These are phyloP conservation scores for Actinernus sp. DNA, from an alignment of 92 coral and sea anemone species.

Conservation along the genomic window DNA sequence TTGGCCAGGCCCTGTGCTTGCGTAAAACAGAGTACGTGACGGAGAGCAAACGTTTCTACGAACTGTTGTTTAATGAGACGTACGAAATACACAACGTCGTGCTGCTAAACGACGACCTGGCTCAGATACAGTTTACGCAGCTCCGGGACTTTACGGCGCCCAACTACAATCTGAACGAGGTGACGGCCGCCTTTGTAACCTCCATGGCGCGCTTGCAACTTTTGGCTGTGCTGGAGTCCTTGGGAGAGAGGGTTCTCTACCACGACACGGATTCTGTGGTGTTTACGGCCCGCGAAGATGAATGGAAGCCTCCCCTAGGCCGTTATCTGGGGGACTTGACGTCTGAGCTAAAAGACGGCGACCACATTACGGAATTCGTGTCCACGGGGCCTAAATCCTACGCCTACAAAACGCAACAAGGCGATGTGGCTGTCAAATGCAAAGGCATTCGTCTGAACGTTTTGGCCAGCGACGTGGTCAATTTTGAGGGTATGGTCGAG, in stretches of 20 bases:
- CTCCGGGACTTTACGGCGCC: not conserved
- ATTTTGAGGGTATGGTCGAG: not conserved
- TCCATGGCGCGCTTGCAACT: not conserved
- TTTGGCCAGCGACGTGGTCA: not conserved
- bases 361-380: conserved; percentile 6
- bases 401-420: conserved; percentile 12
- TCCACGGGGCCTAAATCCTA: conserved; percentile 9
- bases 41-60: not conserved
- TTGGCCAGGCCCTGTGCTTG: conserved; percentile 1
- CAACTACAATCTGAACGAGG: not conserved
- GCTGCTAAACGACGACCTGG: not conserved
- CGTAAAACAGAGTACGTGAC: conserved; percentile 5
- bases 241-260: too few species aligned
- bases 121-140: not conserved
- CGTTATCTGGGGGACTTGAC: conserved; percentile 1
- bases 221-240: too few species aligned
- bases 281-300: conserved; percentile 1
- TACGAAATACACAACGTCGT: not conserved
- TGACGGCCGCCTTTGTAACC: conserved; percentile 1
- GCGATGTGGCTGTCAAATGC: not conserved
- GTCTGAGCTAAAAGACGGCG: not conserved
- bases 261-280: too few species aligned
- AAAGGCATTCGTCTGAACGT: not conserved
- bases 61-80: not conserved
- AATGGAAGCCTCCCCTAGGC: not conserved